A percentile compares a stretch with the other conserved stretches of the same genome.
Evolutionary conservation across 2,797 vertebrate genomes (phyloP).

Genomic region (Oryzias dopingdopingensis): DNA sequence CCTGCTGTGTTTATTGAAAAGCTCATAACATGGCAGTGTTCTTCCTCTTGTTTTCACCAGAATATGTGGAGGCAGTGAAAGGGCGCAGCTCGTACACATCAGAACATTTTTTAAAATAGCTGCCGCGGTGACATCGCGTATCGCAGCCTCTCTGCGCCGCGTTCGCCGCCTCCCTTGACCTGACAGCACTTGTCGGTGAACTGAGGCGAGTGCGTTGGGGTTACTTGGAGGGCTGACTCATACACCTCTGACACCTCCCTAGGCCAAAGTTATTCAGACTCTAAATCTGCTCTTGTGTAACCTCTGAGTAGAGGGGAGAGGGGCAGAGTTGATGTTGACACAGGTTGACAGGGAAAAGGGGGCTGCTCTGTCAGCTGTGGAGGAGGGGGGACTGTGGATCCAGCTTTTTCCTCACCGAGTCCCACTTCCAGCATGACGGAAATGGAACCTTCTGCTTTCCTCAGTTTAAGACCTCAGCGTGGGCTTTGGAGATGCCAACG

Average conservation of each 20-base stretch:
- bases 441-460: constrained; percentile 64
- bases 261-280: constrained; percentile 47
- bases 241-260: constrained; percentile 54
- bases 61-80: constrained; percentile 29
- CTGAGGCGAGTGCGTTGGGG: constrained; percentile 21
- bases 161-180: constrained; percentile 25
- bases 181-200: constrained; percentile 59
- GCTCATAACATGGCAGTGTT: too few species aligned
- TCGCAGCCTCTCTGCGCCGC: constrained; percentile 34
- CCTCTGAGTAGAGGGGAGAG: constrained; percentile 35
- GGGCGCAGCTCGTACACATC: constrained; percentile 44
- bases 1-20: too few species aligned
- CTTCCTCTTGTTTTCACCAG: too few species aligned
- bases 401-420: constrained; percentile 10
- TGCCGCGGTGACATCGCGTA: constrained; percentile 41
- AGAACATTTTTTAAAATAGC: constrained; percentile 55
- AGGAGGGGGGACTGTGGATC: constrained; percentile 24
- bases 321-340: constrained; percentile 51
- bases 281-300: constrained; percentile 57
- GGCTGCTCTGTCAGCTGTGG: constrained; percentile 29
- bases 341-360: constrained; percentile 53
- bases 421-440: constrained; percentile 63
- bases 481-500: constrained; percentile 40
- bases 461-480: constrained; percentile 34
- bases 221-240: constrained; percentile 48